A percentile compares a stretch with the other conserved stretches of the same genome.
Evolutionary conservation across 2,888 invertebrate genomes (phyloP).

Genomic region (Eupsilia transversa): DNA sequence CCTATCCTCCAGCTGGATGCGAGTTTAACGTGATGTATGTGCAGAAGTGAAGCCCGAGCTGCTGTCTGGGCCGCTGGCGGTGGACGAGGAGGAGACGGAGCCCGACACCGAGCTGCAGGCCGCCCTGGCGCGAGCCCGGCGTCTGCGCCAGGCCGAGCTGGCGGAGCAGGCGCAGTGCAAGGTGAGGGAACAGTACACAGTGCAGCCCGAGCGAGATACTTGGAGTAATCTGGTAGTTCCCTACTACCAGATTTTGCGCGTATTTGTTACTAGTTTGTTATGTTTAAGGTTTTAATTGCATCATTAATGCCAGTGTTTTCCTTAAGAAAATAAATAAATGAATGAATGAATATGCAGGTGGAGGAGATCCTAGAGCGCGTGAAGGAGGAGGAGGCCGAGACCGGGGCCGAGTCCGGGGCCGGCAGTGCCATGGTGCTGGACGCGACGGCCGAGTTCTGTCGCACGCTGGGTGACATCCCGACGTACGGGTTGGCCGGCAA

Average conservation of each 20-base stretch:
- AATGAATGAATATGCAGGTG: constrained; percentile 71
- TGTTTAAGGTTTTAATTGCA: too few species aligned
- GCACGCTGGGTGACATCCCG: constrained; percentile 98
- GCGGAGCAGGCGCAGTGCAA: neutral
- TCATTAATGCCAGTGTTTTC: too few species aligned
- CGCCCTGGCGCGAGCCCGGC: constrained; percentile 93
- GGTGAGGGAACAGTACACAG: constrained; percentile 57
- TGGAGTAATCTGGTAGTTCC: too few species aligned
- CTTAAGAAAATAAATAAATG: too few species aligned
- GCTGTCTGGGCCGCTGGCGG: constrained; percentile 68
- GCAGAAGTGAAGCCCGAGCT: constrained; percentile 79
- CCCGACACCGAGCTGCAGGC: constrained; percentile 94
- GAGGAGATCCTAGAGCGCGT: constrained; percentile 88
- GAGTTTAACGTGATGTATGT: neutral
- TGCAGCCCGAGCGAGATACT: neutral
- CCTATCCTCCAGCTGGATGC: neutral
- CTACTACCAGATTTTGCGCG: too few species aligned
- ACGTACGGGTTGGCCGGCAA: constrained; percentile 98
- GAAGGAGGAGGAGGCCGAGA: constrained; percentile 91
- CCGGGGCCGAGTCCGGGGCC: too few species aligned
- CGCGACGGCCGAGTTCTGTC: constrained; percentile 98
- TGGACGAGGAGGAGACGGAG: constrained; percentile 91
- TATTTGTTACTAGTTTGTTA: too few species aligned
- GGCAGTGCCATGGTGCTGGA: constrained; percentile 94
- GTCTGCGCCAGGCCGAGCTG: constrained; percentile 90